Conservation (phyloP, 2,797 vertebrate genomes). For the Melopsittacus undulatus region DNA sequence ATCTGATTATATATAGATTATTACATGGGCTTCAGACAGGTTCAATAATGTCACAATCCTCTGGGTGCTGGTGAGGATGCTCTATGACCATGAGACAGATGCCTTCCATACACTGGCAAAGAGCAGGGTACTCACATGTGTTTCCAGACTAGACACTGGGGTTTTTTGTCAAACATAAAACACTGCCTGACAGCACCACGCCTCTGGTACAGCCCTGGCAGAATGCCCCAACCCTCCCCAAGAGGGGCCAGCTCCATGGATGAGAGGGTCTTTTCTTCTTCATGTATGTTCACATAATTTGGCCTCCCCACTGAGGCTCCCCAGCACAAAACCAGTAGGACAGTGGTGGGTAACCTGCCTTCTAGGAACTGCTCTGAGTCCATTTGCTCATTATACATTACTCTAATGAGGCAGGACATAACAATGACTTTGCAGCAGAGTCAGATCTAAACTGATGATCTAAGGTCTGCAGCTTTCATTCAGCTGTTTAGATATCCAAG, state of each 20-base stretch:
- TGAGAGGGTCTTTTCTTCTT: background rate
- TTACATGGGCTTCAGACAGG: background rate
- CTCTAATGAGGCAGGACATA: background rate
- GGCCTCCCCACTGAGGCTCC: background rate
- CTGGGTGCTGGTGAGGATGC: background rate
- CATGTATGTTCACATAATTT: rapidly evolving
- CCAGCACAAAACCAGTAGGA: background rate
- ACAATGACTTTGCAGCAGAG: background rate
- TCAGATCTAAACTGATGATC: background rate
- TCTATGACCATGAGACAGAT: background rate
- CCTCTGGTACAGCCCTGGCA: background rate
- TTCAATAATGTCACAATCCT: background rate
- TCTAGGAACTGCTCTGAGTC: background rate
- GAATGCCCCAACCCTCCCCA: background rate
- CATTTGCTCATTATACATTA: background rate
- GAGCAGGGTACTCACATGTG: rapidly evolving
- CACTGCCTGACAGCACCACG: background rate
- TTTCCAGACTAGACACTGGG: background rate
- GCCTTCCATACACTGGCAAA: background rate
- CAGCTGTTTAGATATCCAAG: background rate
- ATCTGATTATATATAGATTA: background rate
- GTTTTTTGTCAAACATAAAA: background rate
- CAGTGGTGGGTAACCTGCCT: background rate
- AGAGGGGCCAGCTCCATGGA: background rate
- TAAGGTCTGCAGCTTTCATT: background rate